Evolutionary conservation across 1,140 invertebrate genomes (phyloP).

Genomic region (Pogonomyrmex californicus): DNA sequence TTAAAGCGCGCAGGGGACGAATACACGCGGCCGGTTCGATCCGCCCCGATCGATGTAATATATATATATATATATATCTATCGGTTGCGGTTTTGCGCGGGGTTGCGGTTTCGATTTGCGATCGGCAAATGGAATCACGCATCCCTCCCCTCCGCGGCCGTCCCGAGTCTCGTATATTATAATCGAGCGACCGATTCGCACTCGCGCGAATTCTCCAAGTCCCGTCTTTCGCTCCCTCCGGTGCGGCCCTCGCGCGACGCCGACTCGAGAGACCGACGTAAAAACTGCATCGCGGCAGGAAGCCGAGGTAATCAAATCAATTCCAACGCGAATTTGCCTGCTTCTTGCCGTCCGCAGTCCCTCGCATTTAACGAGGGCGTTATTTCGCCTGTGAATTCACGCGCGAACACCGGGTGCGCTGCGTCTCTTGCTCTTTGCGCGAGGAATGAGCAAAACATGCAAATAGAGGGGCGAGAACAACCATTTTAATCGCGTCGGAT

Average conservation of each 20-base stretch:
- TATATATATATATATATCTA: conserved; percentile 72
- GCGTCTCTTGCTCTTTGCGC: not conserved
- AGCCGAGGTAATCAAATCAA: conserved; percentile 76
- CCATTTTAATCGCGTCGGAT: conserved; percentile 51
- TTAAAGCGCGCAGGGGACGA: conserved; percentile 65
- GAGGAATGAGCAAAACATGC: conserved; percentile 36
- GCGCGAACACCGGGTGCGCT: not conserved
- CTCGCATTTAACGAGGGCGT: conserved; percentile 50
- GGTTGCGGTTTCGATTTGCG: conserved; percentile 77
- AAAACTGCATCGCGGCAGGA: conserved; percentile 66
- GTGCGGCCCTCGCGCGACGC: conserved; percentile 35
- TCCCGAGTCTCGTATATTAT: conserved; percentile 46
- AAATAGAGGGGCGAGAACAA: conserved; percentile 32
- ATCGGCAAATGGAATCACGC: conserved; percentile 77
- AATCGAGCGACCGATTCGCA: conserved; percentile 67
- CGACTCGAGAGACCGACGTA: conserved; percentile 42
- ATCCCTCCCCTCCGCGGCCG: conserved; percentile 52
- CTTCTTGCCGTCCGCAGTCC: conserved; percentile 46
- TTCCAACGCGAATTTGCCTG: conserved; percentile 66
- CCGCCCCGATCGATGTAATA: conserved; percentile 72
- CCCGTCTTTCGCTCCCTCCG: conserved; percentile 18
- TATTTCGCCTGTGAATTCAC: conserved; percentile 48
- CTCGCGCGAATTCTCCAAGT: conserved; percentile 41
- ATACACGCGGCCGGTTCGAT: conserved; percentile 52
- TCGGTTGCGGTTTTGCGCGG: conserved; percentile 69